Base-by-base conservation (phyloP, 2,888 invertebrate species). In the Hypselothyrea guttata region DNA sequence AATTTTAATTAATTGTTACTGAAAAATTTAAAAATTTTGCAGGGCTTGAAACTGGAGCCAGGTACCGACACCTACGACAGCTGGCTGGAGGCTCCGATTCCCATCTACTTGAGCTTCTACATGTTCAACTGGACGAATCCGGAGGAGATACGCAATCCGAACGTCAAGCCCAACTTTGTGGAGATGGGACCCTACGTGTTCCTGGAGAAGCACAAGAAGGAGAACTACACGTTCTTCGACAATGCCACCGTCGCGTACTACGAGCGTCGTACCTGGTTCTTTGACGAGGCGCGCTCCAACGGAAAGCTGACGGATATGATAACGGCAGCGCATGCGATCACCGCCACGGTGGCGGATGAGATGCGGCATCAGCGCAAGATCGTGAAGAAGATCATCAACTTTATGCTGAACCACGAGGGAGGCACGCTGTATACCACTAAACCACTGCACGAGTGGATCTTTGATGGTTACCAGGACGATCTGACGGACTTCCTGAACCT, bases 31-130 rank as follows among this genome's bases (percentile, higher is more conserved):
- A n/a, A n/a, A n/a, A n/a, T 42, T 11, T 31, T 28, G 0, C 41
- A 95, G 95, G 91, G 94, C 91, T 90, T 96, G 79, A 89, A 91
- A 7, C 86, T 96, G 30, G 90, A 93, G 13, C 90, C 91, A 0
- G 90, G 91, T 3, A 94, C 95, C 0, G 91, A 90, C 56, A 93
- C 93, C 22, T 97, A 92, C 88, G 88, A 91, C 0, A 92, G 94
- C 72, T 97, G 97, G 97, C 91, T 92, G 64, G 93, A 95, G 83
- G 94, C 95, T 0, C 96, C 96, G 0, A 93, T 96, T 62, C 96
- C 96, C 0, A 94, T 96, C 92, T 95, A 94, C 86, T 89, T 96
- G 45, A 93, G 94, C 71, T 91, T 95, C 67, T 92, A 92, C 85
- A 90, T 96, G 86, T 96, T 94, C 86, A 95, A 96, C 88, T 95